These are phyloP conservation scores for Poeciliopsis retropinna DNA, from an alignment of 2,113 vertebrate species.

Conservation along the genomic window DNA sequence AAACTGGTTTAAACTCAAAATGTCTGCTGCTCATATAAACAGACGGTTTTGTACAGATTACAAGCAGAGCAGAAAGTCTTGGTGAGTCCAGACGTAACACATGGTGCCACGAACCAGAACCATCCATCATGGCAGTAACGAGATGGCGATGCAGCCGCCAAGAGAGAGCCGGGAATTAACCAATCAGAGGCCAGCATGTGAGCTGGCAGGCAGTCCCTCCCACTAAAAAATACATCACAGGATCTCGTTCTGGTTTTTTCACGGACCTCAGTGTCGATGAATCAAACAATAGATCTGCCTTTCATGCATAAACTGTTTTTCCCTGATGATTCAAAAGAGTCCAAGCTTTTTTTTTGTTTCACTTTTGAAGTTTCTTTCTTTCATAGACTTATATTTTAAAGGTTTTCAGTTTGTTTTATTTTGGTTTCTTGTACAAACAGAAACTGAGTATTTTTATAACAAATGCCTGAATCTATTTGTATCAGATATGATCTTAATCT, in stretches of 20 bases:
- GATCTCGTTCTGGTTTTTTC: neutral
- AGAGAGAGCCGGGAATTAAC: slow-evolving; percentile 12
- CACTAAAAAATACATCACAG: neutral
- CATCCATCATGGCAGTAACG: slow-evolving; percentile 53
- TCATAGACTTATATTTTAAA: neutral
- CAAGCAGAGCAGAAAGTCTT: slow-evolving; percentile 15
- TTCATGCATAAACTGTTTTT: neutral
- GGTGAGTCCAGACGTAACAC: slow-evolving; percentile 30
- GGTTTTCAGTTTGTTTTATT: neutral
- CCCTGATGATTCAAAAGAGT: neutral
- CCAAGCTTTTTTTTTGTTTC: neutral
- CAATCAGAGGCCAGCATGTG: slow-evolving; percentile 18
- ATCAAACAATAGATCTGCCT: neutral
- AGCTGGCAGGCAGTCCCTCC: neutral
- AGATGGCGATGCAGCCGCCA: slow-evolving; percentile 31
- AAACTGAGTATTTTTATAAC: too few species aligned
- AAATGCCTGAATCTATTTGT: too few species aligned
- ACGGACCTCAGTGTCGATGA: neutral
- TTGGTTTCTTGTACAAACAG: too few species aligned
- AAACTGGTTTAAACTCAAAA: neutral
- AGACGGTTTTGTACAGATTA: neutral
- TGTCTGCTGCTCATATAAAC: neutral
- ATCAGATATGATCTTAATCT: too few species aligned
- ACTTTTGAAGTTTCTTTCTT: neutral
- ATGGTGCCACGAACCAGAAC: slow-evolving; percentile 32